phyloP scores from a whole-genome alignment of 2,888 invertebrate species.

The Palloptera scutellata region DNA sequence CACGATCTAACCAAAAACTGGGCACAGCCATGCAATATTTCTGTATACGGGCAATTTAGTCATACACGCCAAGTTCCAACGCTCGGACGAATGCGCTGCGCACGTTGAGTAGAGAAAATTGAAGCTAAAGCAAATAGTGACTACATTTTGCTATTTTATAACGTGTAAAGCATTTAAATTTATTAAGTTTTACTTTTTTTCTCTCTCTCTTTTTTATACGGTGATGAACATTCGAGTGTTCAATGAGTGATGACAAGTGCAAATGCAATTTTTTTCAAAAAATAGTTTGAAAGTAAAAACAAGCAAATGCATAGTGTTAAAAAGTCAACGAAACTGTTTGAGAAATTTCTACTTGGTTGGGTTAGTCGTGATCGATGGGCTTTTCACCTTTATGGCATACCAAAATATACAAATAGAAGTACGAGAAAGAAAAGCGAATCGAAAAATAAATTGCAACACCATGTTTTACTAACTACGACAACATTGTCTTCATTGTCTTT shows the following conservation, averaged over 20 bases:
- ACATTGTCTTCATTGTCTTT: neutral
- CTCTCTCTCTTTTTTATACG: too few relatives aligned
- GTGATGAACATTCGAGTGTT: too few relatives aligned
- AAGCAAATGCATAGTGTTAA: neutral
- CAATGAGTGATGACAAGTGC: too few relatives aligned
- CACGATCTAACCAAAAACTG: constrained; percentile 13
- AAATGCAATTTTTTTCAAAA: too few relatives aligned
- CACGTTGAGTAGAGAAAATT: constrained; percentile 19
- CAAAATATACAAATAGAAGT: neutral
- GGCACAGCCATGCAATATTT: constrained; percentile 16
- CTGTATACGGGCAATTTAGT: constrained; percentile 28
- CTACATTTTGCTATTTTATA: constrained; percentile 1
- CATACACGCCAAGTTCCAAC: constrained; percentile 28
- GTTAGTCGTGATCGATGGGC: neutral
- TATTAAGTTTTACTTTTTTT: neutral
- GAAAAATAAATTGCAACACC: too few relatives aligned
- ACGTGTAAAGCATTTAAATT: constrained; percentile 18
- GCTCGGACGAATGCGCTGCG: constrained; percentile 27
- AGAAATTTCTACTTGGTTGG: neutral
- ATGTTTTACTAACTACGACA: neutral
- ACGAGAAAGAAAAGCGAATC: too few relatives aligned
- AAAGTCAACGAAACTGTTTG: neutral
- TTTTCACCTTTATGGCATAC: constrained; percentile 1
- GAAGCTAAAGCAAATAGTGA: neutral
- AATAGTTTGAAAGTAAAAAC: neutral